Evolutionary conservation across 1,140 invertebrate genomes (phyloP).

Genomic region (Drosophila sproati): DNA sequence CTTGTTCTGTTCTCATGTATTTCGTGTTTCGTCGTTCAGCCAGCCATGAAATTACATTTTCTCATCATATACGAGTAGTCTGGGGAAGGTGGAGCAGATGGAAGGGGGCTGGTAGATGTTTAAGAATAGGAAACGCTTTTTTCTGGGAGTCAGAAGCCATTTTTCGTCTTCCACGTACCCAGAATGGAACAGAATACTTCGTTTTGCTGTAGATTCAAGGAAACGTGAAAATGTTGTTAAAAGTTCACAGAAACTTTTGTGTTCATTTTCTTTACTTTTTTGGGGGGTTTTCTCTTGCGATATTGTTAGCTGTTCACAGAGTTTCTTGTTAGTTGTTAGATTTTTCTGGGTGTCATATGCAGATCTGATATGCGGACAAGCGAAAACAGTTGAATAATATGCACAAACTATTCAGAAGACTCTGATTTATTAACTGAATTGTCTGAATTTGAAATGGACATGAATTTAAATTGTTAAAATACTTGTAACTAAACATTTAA

Average conservation of each 20-base stretch:
- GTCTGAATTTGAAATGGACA: too few relatives aligned
- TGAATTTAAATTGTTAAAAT: too few relatives aligned
- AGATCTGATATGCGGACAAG: conserved; percentile 25
- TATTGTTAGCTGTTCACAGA: conserved; percentile 40
- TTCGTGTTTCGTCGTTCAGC: conserved; percentile 66
- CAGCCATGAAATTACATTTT: conserved; percentile 81
- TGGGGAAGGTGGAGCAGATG: too few relatives aligned
- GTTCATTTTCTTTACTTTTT: conserved; percentile 13
- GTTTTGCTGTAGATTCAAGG: conserved; percentile 51
- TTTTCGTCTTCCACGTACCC: conserved; percentile 27
- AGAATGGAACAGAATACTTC: not conserved
- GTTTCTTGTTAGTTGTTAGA: conserved; percentile 50
- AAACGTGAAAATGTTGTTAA: conserved; percentile 77
- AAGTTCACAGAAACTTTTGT: conserved; percentile 72
- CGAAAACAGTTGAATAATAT: not conserved
- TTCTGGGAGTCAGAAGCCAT: conserved; percentile 29
- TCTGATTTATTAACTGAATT: not conserved
- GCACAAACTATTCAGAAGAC: too few relatives aligned
- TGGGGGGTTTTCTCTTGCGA: conserved; percentile 25
- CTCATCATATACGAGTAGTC: conserved; percentile 32
- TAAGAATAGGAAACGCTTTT: not conserved
- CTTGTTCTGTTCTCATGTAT: conserved; percentile 52
- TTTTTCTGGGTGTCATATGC: conserved; percentile 56
- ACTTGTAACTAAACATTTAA: too few relatives aligned
- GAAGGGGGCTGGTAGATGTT: not conserved